Evolutionary conservation across 2,797 vertebrate genomes (phyloP), one percentile per base, ranked within the genome.

Genomic region (Pseudomugil tenellus): DNA sequence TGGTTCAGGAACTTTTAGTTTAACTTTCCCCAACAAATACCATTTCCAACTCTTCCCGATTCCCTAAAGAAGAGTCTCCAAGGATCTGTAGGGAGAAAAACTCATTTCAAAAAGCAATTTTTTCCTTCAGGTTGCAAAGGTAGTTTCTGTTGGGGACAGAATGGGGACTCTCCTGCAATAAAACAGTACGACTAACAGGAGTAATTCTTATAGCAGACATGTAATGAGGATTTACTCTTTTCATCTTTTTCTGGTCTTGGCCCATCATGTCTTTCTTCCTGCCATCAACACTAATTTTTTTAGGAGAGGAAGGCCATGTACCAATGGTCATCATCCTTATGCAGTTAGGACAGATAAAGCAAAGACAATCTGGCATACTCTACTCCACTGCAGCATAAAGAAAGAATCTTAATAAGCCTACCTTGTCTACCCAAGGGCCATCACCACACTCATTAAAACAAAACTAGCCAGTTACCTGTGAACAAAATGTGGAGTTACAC

Each of bases 41-140:
- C 58, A 67, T 81, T 81, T 79, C 56, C 72, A 74, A 74, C 77
- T 77, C 61, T 58, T 60, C 72, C 69, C 4, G 59, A 84, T 75
- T 84, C 77, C 76, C 68, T 52, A 71, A 64, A 75, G 67, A 55
- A 63, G 57, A 53, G 70, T 88, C 91, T 89, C 89, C 41, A 55
- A 82, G 83, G 87, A 85, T 77, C 77, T 58, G 79, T 83, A 81
- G 55, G 70, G 63, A 76, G 77, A 77, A 72, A 89, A 92, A 85
- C 81, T 88, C n/a, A 92, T 93, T 93, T 91, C 79, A 90, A 89
- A 43, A 91, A 90, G 85, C 87, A 91, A 91, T 93, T 90, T 82
- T 90, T 87, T 86, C 77, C 90, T 90, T 68, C 68, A 77, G 85
- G 82, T 81, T 83, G 74, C 67, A 77, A 83, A 66, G 35, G 70